phyloP scores from a whole-genome alignment of 2,113 vertebrate species.

The Pedionomus torquatus region DNA sequence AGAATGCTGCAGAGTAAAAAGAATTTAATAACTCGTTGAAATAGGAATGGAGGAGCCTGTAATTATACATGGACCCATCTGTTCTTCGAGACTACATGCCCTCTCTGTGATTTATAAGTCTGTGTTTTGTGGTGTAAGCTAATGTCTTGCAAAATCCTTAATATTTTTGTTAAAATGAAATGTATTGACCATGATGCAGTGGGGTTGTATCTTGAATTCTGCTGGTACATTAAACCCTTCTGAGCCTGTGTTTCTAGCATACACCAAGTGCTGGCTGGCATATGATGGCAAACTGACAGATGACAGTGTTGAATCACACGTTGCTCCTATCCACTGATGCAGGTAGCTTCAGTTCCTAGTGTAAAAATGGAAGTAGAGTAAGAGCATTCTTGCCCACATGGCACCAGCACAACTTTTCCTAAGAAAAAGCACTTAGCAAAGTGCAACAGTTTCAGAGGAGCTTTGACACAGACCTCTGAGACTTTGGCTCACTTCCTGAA shows the following conservation, averaged over 20 bases:
- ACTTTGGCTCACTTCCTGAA: not conserved
- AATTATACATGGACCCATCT: not conserved
- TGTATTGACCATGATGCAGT: not conserved
- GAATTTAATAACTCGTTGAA: not conserved
- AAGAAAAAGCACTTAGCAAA: not conserved
- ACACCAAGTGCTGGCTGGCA: not conserved
- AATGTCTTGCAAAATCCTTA: not conserved
- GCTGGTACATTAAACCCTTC: not conserved
- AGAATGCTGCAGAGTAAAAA: not conserved
- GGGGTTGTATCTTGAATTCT: not conserved
- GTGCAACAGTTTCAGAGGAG: not conserved
- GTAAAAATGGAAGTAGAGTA: not conserved
- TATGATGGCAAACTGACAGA: not conserved
- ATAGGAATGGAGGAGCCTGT: not conserved
- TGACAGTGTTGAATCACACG: not conserved
- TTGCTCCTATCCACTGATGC: fast-evolving
- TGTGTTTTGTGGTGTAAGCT: not conserved
- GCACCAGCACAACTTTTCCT: not conserved
- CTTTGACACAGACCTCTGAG: not conserved
- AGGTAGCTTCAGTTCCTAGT: not conserved
- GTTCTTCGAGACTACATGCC: not conserved
- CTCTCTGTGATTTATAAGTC: not conserved
- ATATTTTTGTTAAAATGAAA: not conserved
- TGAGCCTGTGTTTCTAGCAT: not conserved
- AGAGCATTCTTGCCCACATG: not conserved